Evolutionary conservation across 2,888 invertebrate genomes (phyloP).

Genomic region (Yponomeuta plumbellus): DNA sequence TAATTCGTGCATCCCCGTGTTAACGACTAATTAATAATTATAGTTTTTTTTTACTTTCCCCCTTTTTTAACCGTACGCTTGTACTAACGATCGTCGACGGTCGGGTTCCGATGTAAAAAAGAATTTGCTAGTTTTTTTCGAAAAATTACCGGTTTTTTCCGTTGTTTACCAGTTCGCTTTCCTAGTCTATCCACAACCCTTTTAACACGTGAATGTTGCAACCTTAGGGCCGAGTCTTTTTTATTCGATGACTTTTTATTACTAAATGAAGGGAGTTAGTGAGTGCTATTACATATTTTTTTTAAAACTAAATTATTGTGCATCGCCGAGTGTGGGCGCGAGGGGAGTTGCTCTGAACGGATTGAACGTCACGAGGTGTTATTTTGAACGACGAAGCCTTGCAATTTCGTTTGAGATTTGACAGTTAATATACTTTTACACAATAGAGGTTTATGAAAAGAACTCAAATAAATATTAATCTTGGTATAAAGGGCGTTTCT

Average conservation of each 20-base stretch:
- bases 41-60: slow-evolving; percentile 29
- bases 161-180: slow-evolving; percentile 36
- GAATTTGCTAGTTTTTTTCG: not conserved
- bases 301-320: slow-evolving; percentile 61
- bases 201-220: slow-evolving; percentile 49
- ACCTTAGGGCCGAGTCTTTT: slow-evolving; percentile 53
- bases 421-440: not conserved
- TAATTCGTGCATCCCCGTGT: slow-evolving; percentile 73
- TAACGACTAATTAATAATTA: slow-evolving; percentile 34
- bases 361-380: not conserved
- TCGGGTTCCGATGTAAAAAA: slow-evolving; percentile 36
- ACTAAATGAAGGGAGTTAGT: slow-evolving; percentile 58
- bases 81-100: slow-evolving; percentile 61
- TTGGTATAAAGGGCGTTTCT: too few relatives aligned
- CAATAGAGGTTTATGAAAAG: too few relatives aligned
- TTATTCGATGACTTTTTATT: slow-evolving; percentile 35
- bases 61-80: slow-evolving; percentile 64
- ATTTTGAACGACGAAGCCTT: not conserved
- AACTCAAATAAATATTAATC: too few relatives aligned
- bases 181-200: slow-evolving; percentile 73
- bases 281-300: slow-evolving; percentile 30
- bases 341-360: slow-evolving; percentile 25
- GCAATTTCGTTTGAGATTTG: not conserved
- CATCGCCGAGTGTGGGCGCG: slow-evolving; percentile 68
- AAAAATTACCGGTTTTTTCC: slow-evolving; percentile 32